Evolutionary conservation across 2,113 vertebrate genomes (phyloP).

Genomic region (Trogon surrucura): DNA sequence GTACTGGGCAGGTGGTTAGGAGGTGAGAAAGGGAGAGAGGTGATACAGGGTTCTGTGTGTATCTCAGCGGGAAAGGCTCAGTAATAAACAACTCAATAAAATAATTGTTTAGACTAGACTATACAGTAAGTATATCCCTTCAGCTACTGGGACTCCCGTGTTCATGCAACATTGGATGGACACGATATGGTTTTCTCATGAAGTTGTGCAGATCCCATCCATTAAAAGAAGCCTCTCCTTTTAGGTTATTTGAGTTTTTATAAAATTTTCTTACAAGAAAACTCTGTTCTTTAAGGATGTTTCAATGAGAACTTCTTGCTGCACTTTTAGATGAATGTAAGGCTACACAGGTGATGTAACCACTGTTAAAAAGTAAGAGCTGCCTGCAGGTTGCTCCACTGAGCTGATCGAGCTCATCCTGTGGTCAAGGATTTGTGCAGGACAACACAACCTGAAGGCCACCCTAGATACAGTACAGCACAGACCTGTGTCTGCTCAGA

Average conservation of each 20-base stretch:
- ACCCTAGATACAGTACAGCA: neutral
- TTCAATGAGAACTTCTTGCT: neutral
- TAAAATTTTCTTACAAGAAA: neutral
- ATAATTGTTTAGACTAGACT: neutral
- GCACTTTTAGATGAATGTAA: neutral
- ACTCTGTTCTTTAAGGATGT: neutral
- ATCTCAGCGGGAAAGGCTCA: neutral
- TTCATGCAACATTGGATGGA: neutral
- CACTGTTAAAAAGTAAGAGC: neutral
- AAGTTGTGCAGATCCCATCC: neutral
- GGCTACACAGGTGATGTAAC: too few relatives aligned
- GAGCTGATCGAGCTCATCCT: neutral
- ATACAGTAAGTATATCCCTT: neutral
- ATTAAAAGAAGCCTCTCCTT: neutral
- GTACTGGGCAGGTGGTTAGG: neutral
- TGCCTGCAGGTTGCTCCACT: neutral
- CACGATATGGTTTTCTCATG: neutral
- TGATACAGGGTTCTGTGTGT: neutral
- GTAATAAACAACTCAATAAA: neutral
- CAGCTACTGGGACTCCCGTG: neutral
- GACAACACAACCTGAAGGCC: neutral
- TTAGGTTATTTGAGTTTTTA: neutral
- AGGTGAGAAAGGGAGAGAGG: neutral
- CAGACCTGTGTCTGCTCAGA: neutral
- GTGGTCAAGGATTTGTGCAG: neutral